Conservation (phyloP, 2,113 vertebrate genomes). For the Stictonetta naevosa region DNA sequence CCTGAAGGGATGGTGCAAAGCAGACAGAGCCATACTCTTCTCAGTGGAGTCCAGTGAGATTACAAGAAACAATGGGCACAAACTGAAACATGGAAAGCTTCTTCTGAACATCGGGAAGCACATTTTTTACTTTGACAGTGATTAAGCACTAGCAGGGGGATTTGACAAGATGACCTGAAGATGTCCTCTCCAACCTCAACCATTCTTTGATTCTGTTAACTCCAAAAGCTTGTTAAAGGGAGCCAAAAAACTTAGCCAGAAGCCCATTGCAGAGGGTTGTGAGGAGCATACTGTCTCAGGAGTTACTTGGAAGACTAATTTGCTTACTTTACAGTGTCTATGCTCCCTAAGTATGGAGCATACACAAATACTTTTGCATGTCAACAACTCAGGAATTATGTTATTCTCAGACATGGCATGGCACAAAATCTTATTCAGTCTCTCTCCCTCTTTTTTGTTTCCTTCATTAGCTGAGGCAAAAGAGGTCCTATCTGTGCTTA, state of each 20-base stretch:
- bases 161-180: not conserved
- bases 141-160: not conserved
- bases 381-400: not conserved
- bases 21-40: not conserved
- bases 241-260: not conserved
- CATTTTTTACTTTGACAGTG: not conserved
- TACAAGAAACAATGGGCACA: not conserved
- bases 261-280: not conserved
- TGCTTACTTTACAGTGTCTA: not conserved
- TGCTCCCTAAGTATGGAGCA: not conserved
- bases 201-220: not conserved
- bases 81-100: not conserved
- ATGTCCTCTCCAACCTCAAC: not conserved
- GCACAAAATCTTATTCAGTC: not conserved
- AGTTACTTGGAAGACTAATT: not conserved
- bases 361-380: not conserved
- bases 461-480: not conserved
- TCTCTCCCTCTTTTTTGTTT: not conserved
- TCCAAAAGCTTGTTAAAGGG: not conserved
- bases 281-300: not conserved
- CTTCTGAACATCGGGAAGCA: not conserved
- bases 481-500: fast-evolving
- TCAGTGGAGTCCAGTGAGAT: not conserved
- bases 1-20: not conserved
- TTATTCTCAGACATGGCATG: not conserved